Evolutionary conservation across 2,113 vertebrate species (phyloP), one percentile per base, ranked within the genome.

Genomic region (Anoplopoma fimbria): DNA sequence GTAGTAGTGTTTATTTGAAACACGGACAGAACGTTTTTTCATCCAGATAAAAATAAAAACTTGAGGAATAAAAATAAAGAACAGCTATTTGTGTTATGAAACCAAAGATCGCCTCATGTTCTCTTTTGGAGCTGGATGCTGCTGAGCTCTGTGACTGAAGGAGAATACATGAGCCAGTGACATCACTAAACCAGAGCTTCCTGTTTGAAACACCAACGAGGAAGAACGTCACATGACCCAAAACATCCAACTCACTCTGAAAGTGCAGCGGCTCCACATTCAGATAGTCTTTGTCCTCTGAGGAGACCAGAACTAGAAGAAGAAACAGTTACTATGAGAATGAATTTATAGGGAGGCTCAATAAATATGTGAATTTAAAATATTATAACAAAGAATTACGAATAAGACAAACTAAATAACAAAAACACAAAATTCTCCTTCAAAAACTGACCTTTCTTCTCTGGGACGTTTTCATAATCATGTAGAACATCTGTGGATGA

Each of bases 401-500:
- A 58, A 31, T 6, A 58, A 58, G 14, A 57, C 6, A 29, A 15
- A 60, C 2, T 1, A 57, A 63, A 45, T 14, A 21, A 45, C 7
- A 29, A 40, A 25, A 9, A 67, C 1, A 45, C 4, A 38, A 4
- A n/a, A 34, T 2, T 31, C 31, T 12, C 40, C 25, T 36, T 51
- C n/a, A 15, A 38, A 14, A 62, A 21, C 62, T 77, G 62, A 82
- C 79, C 72, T 45, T 55, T 33, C 23, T 51, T 61, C 5, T 69
- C 10, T 0, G 58, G 77, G 1, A 91, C 25, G 42, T 92, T 92
- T 34, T 69, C 91, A 7, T 92, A 92, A 4, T 85, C 79, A 1
- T 91, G 79, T 2, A 0, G 81, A 42, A 45, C 33, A 31, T 85
- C 89, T 91, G 87, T 0, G 47, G 79, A 72, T 0, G 47, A 31